Percentiles rank a stretch among this genome's conserved stretches.
phyloP scores from a whole-genome alignment of 2,113 vertebrate genomes.

The Calidris pugnax region DNA sequence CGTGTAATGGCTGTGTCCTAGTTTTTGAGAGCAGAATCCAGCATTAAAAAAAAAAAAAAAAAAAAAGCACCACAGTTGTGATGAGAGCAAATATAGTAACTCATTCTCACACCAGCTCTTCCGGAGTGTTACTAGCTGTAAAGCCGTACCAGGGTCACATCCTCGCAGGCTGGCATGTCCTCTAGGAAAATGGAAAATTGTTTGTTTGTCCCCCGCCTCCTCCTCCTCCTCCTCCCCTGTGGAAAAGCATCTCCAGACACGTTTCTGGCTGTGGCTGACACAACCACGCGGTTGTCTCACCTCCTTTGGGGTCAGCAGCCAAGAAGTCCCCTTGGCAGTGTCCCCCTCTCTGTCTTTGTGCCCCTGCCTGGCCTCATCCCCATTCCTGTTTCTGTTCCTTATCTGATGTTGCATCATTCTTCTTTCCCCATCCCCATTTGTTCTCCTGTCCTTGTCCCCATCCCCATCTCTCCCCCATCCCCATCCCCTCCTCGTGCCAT shows the following conservation, averaged over 20 bases:
- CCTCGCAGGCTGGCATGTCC: background rate
- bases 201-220: background rate
- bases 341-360: background rate
- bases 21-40: conserved; percentile 28
- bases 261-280: background rate
- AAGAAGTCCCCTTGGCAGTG: rapidly evolving
- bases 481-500: background rate
- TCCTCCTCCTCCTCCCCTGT: background rate
- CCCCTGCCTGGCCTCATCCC: background rate
- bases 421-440: background rate
- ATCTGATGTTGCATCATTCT: background rate
- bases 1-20: conserved; percentile 41
- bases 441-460: too few species aligned
- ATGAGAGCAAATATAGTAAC: background rate
- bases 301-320: background rate
- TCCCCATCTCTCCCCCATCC: too few species aligned
- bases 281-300: rapidly evolving
- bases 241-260: background rate
- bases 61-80: background rate
- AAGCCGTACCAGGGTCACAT: background rate
- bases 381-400: background rate
- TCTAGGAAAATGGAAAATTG: background rate
- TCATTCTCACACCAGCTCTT: background rate
- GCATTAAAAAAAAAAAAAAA: background rate
- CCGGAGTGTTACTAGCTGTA: background rate